Percentiles rank a stretch among this genome's conserved stretches.
These are phyloP conservation scores for Hetaerina americana DNA, from an alignment of 1,140 invertebrate genomes.

Conservation along the genomic window DNA sequence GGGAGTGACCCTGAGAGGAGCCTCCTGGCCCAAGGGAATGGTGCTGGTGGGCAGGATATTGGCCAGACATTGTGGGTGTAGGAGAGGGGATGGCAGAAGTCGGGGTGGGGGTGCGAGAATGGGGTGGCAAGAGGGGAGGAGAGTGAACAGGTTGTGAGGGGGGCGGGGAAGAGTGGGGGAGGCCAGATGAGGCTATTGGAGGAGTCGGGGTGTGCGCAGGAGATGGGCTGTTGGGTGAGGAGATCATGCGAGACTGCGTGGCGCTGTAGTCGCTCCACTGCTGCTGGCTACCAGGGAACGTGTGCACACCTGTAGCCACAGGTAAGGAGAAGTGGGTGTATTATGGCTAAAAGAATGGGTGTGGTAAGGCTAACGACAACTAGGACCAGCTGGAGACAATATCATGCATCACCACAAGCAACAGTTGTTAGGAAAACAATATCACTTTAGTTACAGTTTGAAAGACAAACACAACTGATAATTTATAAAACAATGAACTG, in stretches of 20 bases:
- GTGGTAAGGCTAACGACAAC: too few relatives aligned
- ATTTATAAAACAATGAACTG: too few relatives aligned
- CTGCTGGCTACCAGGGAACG: conserved; percentile 2
- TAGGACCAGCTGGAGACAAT: too few relatives aligned
- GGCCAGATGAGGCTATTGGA: background rate
- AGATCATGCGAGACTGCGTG: conserved; percentile 1
- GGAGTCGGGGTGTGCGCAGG: conserved; percentile 2
- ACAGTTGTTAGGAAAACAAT: too few relatives aligned
- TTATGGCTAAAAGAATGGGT: too few relatives aligned
- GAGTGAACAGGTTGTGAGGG: background rate
- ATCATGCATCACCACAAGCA: too few relatives aligned
- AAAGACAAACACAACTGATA: too few relatives aligned
- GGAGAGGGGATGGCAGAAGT: background rate
- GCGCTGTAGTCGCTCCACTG: background rate
- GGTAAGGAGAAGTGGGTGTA: too few relatives aligned
- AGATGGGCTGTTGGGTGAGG: background rate
- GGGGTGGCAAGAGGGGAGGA: background rate
- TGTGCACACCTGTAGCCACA: background rate
- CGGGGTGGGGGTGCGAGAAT: conserved; percentile 1
- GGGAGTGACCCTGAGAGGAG: conserved; percentile 1
- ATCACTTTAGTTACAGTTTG: too few relatives aligned
- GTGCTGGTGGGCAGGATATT: conserved; percentile 13
- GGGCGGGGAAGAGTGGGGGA: background rate
- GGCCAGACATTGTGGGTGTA: conserved; percentile 8
- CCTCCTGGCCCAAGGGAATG: conserved; percentile 3